A percentile compares a stretch with the other conserved stretches of the same genome.
Conservation (phyloP, 35 echinoderm and acorn worm species). For the Heliocidaris erythrogramma region DNA sequence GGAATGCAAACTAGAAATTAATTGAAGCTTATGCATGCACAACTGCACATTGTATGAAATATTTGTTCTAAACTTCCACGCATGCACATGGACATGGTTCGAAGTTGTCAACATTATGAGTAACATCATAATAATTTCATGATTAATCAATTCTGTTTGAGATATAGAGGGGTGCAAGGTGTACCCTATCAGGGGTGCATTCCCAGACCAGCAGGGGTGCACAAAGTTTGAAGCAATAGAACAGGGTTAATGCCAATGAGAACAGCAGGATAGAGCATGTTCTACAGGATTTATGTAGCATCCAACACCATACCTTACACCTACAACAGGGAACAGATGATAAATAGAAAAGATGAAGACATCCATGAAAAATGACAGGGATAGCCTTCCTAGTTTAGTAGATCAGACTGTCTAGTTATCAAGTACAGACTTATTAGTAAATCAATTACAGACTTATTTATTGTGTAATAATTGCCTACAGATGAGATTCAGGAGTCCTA, state of each 20-base stretch:
- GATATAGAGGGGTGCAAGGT: not conserved
- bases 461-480: no score
- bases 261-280: not conserved
- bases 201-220: not conserved
- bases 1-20: no score
- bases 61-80: not conserved
- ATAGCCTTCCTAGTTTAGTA: no score
- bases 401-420: no score
- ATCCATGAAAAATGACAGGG: no score
- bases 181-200: constrained; percentile 8
- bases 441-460: no score
- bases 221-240: not conserved
- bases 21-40: not conserved
- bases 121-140: not conserved
- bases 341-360: no score
- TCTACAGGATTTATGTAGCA: no score
- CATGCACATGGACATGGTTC: not conserved
- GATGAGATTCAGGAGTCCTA: no score
- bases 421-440: no score
- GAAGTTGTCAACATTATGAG: not conserved
- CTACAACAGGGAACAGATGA: not conserved
- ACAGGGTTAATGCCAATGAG: not conserved
- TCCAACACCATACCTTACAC: not conserved
- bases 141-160: not conserved
- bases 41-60: not conserved